Base-by-base conservation (phyloP, 2,113 vertebrate species). In the Cettia cetti region DNA sequence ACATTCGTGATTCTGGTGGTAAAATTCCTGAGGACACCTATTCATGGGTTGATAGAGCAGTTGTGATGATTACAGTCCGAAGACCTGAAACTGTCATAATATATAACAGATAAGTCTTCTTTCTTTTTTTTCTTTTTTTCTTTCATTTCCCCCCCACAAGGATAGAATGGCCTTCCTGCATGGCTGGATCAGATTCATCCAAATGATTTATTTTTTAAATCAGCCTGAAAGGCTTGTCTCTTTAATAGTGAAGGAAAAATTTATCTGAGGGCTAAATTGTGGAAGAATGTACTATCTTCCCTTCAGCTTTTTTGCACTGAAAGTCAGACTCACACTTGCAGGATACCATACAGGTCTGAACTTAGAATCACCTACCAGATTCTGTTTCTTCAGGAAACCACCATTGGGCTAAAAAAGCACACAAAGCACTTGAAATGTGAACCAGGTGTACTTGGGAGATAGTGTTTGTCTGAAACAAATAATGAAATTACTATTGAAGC, bases 11-110 rank as follows among this genome's bases (percentile, higher is more conserved):
- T 68, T 86, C 47, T 60, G 85, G 35, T 61, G 10, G 33, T 64
- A 71, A 59, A 66, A 26, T 8, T 89, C 44, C 44, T n/a, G 27
- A 94, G 63, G 45, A 70, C 50, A 83, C 13, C 4, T 15, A 85
- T 88, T 18, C 13, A 1, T 65, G 45, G 28, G n/a, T 1, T 90
- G 70, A 75, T 88, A 76, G 31, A 87, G 24, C 17, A 64, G 53
- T 72, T 89, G 53, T 49, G 85, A 91, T 80, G n/a, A 88, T 49
- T 85, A 37, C 27, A 90, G 31, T 82, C 61, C 66, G 82, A 42
- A 94, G 74, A 90, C 84, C 78, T 69, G 70, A 93, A 96, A 88
- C 49, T 92, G 75, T 91, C 78, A 88, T 45, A 82, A 61, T 56
- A 53, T 68, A 68, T 89, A 96, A 75, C 4, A 7, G 21, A 37